These are phyloP conservation scores for Pipra filicauda DNA, from an alignment of 2,113 vertebrate genomes.

Conservation along the genomic window DNA sequence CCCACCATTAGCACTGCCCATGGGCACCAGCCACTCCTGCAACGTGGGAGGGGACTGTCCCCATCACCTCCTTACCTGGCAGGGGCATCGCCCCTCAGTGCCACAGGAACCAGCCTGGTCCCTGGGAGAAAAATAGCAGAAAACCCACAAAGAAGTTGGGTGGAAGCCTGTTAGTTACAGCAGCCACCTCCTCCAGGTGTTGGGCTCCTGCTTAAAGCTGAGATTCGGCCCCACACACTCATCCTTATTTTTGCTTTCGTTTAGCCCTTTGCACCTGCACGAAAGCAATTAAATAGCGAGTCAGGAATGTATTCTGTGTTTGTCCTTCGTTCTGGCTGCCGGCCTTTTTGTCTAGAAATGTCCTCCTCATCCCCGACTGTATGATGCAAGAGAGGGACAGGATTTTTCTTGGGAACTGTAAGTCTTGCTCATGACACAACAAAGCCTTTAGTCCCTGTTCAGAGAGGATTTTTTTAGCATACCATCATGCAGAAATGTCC, in stretches of 20 bases:
- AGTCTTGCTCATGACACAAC: background rate
- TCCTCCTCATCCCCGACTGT: background rate
- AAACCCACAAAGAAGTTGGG: background rate
- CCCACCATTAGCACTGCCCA: background rate
- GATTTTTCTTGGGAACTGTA: slow-evolving; percentile 15
- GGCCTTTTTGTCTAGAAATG: slow-evolving; percentile 30
- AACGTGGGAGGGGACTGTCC: background rate
- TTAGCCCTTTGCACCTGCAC: slow-evolving; percentile 25
- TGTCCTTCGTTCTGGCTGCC: background rate
- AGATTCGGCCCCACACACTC: background rate
- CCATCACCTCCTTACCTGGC: background rate
- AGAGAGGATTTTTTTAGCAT: slow-evolving; percentile 43
- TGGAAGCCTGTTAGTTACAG: background rate
- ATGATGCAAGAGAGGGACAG: slow-evolving; percentile 23
- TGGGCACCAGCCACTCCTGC: accelerated
- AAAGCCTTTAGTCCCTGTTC: slow-evolving; percentile 23
- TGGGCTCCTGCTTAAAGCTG: background rate
- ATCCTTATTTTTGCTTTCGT: background rate
- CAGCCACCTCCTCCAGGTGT: background rate
- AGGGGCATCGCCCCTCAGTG: background rate
- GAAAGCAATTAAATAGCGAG: background rate
- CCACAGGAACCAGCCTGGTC: accelerated
- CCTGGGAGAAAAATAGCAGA: background rate
- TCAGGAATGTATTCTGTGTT: slow-evolving; percentile 37
- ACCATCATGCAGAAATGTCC: slow-evolving; percentile 40